Base-by-base conservation (phyloP, 1,140 invertebrate genomes). In the Hyphantria cunea region DNA sequence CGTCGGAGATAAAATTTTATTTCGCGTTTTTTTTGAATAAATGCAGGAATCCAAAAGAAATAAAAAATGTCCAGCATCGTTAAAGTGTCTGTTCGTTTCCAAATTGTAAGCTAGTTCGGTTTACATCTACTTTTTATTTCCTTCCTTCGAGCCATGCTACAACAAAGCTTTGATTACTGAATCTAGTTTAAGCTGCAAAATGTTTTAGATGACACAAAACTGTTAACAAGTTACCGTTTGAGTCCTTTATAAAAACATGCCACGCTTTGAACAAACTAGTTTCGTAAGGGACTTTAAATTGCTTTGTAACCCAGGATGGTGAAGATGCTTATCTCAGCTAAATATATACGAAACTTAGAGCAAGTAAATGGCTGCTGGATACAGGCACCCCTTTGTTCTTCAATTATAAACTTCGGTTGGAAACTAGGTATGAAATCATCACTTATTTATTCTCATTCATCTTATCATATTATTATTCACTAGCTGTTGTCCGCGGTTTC, bases 231-330 rank as follows among this genome's bases (percentile, higher is more conserved):
- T 9, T 15, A 45, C 15, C 13, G 13, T 48, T 17, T n/a, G 45
- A 56, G n/a, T 45, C 15, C 11, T 14, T 15, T 37, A 48, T 58
- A 58, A 48, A 58, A 58, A 47, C 42, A 47, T 6, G 11, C n/a
- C 14, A 33, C 32, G 37, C 54, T 58, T 54, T 17, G 44, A 25
- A 47, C 6, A 48, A 48, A 58, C 37, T 48, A 58, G 44, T 58
- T 58, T 13, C n/a, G 44, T 11, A 7, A n/a, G 53, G 15, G 54
- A 58, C 54, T 58, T 39, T 14, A 58, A 39, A 58, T 58, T 58
- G 54, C 54, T 48, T 58, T 33, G 32, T 58, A 58, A 48, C n/a
- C 53, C 41, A 3, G 42, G 41, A 9, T 44, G 11, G 12, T 33
- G 17, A 5, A 31, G n/a, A 15, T 17, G 33, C 54, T 44, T 44